Base-by-base conservation (phyloP, 2,113 vertebrate genomes). In the Scomber japonicus region DNA sequence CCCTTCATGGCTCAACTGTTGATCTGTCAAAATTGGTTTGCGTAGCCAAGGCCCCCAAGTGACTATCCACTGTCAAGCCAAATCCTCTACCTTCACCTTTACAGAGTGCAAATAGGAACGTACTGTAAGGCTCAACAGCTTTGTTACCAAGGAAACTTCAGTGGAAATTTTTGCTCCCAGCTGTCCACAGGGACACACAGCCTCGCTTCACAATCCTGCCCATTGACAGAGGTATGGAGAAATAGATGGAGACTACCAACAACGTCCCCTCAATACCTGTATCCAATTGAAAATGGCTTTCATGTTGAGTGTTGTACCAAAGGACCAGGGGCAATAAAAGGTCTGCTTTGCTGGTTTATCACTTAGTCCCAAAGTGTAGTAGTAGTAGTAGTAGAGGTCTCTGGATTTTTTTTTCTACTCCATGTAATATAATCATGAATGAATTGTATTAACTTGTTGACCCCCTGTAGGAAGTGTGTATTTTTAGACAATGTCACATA, bases 21-120 rank as follows among this genome's bases (percentile, higher is more conserved):
- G 80, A 90, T 91, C 83, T 92, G 83, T 94, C 90, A 93, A 85
- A 92, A 90, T 86, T 82, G 73, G 85, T 91, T 81, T 75, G 67
- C 78, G n/a, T 74, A 81, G 57, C 71, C 56, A 0, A 15, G 48
- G 78, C 78, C 91, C 91, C 86, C 86, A 31, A n/a, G 89, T 65
- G 85, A 66, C 74, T 88, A 80, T 86, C 66, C 24, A 35, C 91
- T 93, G 93, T 93, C 91, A 71, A 71, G 69, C 76, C 81, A 82
- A 91, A 92, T 92, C 88, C 86, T 81, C 62, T 54, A 83, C 61
- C 75, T 87, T 83, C 87, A 84, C 75, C 87, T 71, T 81, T 88
- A 78, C 89, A 80, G 84, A 89, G 91, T 90, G 82, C 85, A 91
- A 88, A 90, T 80, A 85, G 88, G 86, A 90, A 78, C 78, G 74